Conservation (phyloP, 2,797 vertebrate genomes). For the Rachycentron canadum region DNA sequence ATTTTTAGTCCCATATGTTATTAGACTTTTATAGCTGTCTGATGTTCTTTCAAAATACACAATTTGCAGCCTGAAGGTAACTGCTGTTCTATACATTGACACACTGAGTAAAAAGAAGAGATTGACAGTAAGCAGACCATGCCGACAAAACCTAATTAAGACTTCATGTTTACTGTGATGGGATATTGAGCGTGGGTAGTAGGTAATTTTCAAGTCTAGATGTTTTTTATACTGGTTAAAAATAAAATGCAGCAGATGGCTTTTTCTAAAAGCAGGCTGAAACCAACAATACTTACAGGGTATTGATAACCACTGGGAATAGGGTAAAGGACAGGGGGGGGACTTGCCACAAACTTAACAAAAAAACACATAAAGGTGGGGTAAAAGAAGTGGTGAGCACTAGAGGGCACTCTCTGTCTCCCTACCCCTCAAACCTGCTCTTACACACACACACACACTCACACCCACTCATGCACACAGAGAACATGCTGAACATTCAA, state of each 20-base stretch:
- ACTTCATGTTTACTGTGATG: slow-evolving; percentile 23
- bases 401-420: slow-evolving; percentile 83
- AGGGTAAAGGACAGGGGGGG: not conserved
- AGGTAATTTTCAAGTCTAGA: not conserved
- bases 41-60: not conserved
- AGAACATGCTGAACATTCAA: slow-evolving; percentile 78
- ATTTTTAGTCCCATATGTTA: not conserved
- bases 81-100: not conserved
- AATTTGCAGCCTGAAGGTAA: slow-evolving; percentile 1
- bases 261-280: not conserved
- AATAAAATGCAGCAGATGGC: slow-evolving; percentile 6
- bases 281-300: not conserved
- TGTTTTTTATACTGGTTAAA: not conserved
- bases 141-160: slow-evolving; percentile 22
- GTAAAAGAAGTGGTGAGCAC: slow-evolving; percentile 71
- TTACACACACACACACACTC: slow-evolving; percentile 13
- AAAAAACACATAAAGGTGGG: slow-evolving; percentile 44
- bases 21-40: not conserved
- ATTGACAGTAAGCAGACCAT: slow-evolving; percentile 13
- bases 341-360: not conserved
- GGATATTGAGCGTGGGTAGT: not conserved
- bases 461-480: slow-evolving; percentile 35
- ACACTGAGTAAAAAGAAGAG: not conserved
- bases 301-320: not conserved
- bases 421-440: slow-evolving; percentile 50